Evolutionary conservation across 2,113 vertebrate species (phyloP).

Genomic region (Arvicanthis niloticus): DNA sequence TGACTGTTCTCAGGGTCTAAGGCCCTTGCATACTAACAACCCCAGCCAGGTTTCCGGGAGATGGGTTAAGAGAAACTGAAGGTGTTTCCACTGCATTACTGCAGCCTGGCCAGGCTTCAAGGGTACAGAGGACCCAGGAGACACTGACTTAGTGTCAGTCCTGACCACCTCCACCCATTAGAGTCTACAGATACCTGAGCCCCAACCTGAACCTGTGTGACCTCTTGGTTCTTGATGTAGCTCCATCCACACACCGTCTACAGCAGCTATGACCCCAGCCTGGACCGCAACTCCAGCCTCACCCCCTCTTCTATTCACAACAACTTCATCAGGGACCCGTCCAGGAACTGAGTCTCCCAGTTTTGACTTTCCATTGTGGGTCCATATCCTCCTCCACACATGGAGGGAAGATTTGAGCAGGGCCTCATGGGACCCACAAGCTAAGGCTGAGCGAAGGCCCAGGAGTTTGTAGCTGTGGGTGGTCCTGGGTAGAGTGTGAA

Average conservation of each 20-base stretch:
- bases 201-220: not conserved
- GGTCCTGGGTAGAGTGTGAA: accelerated
- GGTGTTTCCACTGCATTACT: not conserved
- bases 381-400: not conserved
- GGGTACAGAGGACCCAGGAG: not conserved
- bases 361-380: not conserved
- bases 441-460: not conserved
- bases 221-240: not conserved
- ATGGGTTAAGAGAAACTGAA: not conserved
- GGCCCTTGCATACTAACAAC: not conserved
- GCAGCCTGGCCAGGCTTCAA: not conserved
- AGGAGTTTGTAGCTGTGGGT: not conserved
- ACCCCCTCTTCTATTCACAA: not conserved
- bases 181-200: not conserved
- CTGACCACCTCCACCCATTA: not conserved
- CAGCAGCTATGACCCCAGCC: not conserved
- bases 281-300: not conserved
- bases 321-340: not conserved
- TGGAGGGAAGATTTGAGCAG: not conserved
- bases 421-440: not conserved
- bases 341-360: not conserved
- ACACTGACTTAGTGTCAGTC: not conserved
- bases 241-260: accelerated
- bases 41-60: not conserved
- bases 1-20: not conserved